Evolutionary conservation across 1,140 invertebrate genomes (phyloP).

Genomic region (Chymomyza costata): DNA sequence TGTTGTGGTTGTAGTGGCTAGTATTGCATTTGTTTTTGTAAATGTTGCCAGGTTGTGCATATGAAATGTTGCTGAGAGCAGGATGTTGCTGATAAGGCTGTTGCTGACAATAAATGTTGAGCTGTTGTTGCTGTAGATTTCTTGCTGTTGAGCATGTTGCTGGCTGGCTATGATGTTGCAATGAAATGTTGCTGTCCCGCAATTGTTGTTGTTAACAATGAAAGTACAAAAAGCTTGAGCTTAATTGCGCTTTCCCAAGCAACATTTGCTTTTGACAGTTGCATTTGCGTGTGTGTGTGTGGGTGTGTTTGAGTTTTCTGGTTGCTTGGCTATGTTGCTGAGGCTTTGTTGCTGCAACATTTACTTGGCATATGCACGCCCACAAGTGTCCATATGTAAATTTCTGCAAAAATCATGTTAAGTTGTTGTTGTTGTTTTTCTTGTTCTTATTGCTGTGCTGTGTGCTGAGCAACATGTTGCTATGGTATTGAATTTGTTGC

Average conservation of each 20-base stretch:
- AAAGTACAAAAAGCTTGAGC: slow-evolving; percentile 62
- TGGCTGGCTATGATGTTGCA: too few relatives aligned
- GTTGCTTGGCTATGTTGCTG: slow-evolving; percentile 16
- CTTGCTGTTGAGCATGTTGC: too few relatives aligned
- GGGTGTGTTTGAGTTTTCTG: slow-evolving; percentile 9
- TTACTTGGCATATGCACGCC: slow-evolving; percentile 57
- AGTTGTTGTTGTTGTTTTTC: slow-evolving; percentile 36
- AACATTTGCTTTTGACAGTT: slow-evolving; percentile 11
- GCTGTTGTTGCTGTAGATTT: background rate
- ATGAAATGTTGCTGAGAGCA: slow-evolving; percentile 13
- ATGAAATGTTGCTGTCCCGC: background rate
- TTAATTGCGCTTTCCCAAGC: slow-evolving; percentile 61
- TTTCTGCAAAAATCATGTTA: slow-evolving; percentile 60
- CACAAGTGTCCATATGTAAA: slow-evolving; percentile 64
- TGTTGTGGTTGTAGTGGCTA: slow-evolving; percentile 13
- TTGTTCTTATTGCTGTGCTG: slow-evolving; percentile 23
- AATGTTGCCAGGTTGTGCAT: background rate
- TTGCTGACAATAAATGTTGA: too few relatives aligned
- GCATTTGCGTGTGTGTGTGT: slow-evolving; percentile 20
- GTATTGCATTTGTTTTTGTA: background rate
- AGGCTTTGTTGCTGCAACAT: slow-evolving; percentile 7
- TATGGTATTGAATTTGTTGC: slow-evolving; percentile 18
- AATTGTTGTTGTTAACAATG: slow-evolving; percentile 10
- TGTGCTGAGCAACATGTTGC: slow-evolving; percentile 15
- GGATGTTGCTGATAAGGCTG: slow-evolving; percentile 18